Evolutionary conservation across 2,113 vertebrate genomes (phyloP), one percentile per base, ranked within the genome.

Genomic region (Clinocottus analis): DNA sequence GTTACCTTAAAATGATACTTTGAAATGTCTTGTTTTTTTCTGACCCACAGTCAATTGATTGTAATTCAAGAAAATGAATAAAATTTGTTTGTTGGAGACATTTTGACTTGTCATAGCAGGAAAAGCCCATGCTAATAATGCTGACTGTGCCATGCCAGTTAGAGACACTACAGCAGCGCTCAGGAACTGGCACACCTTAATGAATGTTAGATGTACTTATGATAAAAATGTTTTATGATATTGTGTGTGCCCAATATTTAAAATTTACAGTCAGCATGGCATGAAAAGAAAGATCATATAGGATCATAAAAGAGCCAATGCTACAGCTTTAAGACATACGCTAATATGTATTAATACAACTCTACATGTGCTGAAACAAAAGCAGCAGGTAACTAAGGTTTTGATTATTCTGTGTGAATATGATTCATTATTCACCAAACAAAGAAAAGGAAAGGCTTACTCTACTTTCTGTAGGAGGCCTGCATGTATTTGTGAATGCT

Each of bases 381-480:
- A 45, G 7, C 33, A 77, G 45, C 29, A 37, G 37, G 16, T 69
- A 58, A 83, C 66, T 67, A 27, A 27, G 31, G 82, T 86, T 85
- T 75, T 43, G 1, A 49, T 85, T 82, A 49, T 85, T 82, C 49
- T 60, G 23, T 9, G 2, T 78, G 60, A 16, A 7, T 72, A 14
- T 80, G 73, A 64, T 56, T 86, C 67, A 84, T 67, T 31, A 45
- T 86, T 59, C 17, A 51, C 5, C 2, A 31, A 39, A 58, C 43
- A 37, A 33, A 37, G 81, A 58, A 33, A 33, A 33, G n/a, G 67
- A 87, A 90, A 88, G 77, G 84, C 82, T 65, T 55, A 16, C 41
- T 4, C 14, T 13, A 47, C 33, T 58, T 58, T 85, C 49, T 77
- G 29, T 23, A 2, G 55, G 10, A 51, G 12, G 33, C 23, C 10